A percentile compares a stretch with the other conserved stretches of the same genome.
Evolutionary conservation across 1,140 invertebrate genomes (phyloP).

Genomic region (Tetragnatha versicolor): DNA sequence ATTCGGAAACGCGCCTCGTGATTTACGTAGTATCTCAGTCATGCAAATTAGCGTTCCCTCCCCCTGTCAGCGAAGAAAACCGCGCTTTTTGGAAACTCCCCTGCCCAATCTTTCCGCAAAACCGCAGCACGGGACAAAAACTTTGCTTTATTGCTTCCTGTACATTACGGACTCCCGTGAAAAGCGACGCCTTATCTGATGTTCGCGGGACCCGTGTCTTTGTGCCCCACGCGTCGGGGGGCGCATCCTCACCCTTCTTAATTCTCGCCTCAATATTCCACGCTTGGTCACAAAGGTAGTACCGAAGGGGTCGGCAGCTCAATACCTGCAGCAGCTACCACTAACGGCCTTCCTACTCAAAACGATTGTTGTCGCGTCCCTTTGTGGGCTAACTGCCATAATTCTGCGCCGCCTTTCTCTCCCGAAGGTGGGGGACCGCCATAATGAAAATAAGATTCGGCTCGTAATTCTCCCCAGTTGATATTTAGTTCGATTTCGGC

Average conservation of each 20-base stretch:
- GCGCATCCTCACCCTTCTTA: conserved; percentile 32
- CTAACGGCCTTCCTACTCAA: conserved; percentile 50
- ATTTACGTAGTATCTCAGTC: conserved; percentile 52
- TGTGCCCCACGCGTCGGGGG: conserved; percentile 37
- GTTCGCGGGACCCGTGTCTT: conserved; percentile 44
- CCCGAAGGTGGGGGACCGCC: conserved; percentile 12
- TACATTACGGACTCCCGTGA: conserved; percentile 1
- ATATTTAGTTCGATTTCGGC: conserved; percentile 51
- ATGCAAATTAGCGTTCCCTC: conserved; percentile 44
- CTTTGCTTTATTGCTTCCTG: conserved; percentile 50
- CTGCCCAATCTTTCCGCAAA: conserved; percentile 32
- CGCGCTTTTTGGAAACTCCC: neutral
- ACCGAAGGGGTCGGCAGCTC: conserved; percentile 6
- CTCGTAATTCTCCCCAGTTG: conserved; percentile 41
- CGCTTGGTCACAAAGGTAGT: conserved; percentile 21
- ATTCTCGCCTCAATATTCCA: conserved; percentile 43
- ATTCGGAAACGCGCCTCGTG: neutral
- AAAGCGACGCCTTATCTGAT: conserved; percentile 13
- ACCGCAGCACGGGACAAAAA: conserved; percentile 26
- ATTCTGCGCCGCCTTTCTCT: conserved; percentile 41
- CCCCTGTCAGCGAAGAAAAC: conserved; percentile 41
- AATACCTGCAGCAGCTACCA: conserved; percentile 53
- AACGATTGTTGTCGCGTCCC: conserved; percentile 39
- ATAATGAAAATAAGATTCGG: conserved; percentile 42
- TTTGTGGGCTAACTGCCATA: conserved; percentile 48